Evolutionary conservation across 2,888 invertebrate species (phyloP).

Genomic region (Orchestes rusci): DNA sequence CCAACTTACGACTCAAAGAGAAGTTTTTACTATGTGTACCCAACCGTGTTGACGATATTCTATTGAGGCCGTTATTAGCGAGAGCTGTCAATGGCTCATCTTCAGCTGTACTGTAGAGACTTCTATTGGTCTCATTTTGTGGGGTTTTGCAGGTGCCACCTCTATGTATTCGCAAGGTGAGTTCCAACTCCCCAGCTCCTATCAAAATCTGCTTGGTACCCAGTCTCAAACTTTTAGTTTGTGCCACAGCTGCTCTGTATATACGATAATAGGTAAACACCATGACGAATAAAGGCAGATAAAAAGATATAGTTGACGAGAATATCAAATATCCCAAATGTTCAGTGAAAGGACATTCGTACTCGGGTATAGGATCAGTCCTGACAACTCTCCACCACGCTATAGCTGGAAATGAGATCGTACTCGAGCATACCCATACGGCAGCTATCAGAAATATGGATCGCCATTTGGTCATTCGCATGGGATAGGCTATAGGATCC

Average conservation of each 20-base stretch:
- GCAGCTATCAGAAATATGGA: constrained; percentile 84
- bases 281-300: constrained; percentile 94
- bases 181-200: constrained; percentile 76
- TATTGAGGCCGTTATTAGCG: constrained; percentile 70
- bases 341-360: constrained; percentile 93
- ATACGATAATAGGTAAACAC: constrained; percentile 96
- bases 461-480: constrained; percentile 82
- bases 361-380: constrained; percentile 69
- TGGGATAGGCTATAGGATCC: constrained; percentile 95
- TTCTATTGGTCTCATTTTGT: constrained; percentile 26
- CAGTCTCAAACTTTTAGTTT: constrained; percentile 81
- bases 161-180: constrained; percentile 88
- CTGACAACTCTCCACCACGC: constrained; percentile 91
- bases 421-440: constrained; percentile 95
- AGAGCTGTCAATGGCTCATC: constrained; percentile 70
- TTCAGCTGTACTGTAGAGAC: constrained; percentile 54
- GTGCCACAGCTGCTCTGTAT: constrained; percentile 87
- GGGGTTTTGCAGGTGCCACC: constrained; percentile 71
- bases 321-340: constrained; percentile 94
- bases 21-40: constrained; percentile 71
- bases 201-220: constrained; percentile 87
- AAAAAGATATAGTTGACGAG: constrained; percentile 96
- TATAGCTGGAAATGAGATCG: constrained; percentile 97
- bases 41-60: constrained; percentile 60
- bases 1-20: constrained; percentile 84